These are phyloP conservation scores for Suricata suricatta DNA, from an alignment of 2,113 vertebrate species.

Conservation along the genomic window DNA sequence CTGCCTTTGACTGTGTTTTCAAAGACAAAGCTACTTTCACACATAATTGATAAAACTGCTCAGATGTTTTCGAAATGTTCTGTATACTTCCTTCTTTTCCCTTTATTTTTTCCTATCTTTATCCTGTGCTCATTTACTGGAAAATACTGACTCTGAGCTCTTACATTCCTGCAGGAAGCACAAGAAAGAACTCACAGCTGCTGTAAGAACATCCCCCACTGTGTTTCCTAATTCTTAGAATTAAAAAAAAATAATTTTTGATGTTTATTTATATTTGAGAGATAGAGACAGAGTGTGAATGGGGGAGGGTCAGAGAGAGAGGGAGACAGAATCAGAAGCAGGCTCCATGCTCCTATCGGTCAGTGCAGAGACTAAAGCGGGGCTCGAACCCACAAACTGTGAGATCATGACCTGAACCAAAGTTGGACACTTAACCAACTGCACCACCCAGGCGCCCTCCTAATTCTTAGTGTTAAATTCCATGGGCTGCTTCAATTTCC, in stretches of 20 bases:
- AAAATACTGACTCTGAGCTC: not conserved
- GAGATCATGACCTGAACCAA: too few species aligned
- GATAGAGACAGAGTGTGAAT: too few species aligned
- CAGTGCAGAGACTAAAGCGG: too few species aligned
- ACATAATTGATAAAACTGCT: not conserved
- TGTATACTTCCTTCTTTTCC: not conserved
- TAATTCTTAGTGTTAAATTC: not conserved
- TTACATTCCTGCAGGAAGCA: not conserved
- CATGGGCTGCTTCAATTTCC: not conserved
- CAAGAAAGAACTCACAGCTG: not conserved
- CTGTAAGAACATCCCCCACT: not conserved
- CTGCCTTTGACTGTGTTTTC: not conserved
- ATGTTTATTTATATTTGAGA: too few species aligned
- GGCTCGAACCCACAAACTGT: too few species aligned
- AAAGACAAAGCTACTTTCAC: not conserved
- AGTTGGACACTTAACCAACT: too few species aligned
- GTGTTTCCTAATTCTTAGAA: not conserved
- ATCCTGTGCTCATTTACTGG: not conserved
- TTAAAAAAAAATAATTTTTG: too few species aligned
- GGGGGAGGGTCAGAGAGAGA: too few species aligned
- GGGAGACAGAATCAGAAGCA: too few species aligned
- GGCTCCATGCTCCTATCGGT: too few species aligned
- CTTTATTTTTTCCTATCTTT: not conserved
- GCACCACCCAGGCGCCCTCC: too few species aligned
- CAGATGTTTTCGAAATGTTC: not conserved